These are phyloP conservation scores for Austrofundulus limnaeus DNA, from an alignment of 2,113 vertebrate genomes.

Conservation along the genomic window DNA sequence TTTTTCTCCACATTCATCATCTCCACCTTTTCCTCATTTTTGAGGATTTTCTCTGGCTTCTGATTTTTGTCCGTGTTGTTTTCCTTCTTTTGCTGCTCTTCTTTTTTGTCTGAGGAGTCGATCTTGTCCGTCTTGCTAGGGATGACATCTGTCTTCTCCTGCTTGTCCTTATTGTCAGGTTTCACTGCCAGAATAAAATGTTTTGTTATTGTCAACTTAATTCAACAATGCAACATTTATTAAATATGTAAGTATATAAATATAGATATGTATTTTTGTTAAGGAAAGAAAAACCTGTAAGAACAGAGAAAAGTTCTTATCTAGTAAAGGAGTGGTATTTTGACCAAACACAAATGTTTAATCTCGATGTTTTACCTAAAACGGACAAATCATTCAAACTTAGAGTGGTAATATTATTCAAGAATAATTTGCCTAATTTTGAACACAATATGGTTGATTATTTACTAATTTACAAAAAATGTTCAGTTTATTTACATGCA, in stretches of 20 bases:
- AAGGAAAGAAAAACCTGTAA: no score
- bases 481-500: not conserved
- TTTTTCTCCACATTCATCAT: constrained; percentile 64
- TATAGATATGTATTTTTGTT: no score
- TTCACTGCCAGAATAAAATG: constrained; percentile 64
- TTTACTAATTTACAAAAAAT: not conserved
- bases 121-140: constrained; percentile 55
- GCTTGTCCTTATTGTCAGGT: constrained; percentile 73
- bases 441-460: no score
- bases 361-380: no score
- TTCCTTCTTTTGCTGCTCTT: constrained; percentile 68
- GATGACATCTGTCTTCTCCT: constrained; percentile 60
- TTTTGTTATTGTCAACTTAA: constrained; percentile 2
- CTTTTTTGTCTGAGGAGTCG: constrained; percentile 56
- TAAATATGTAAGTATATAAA: not conserved
- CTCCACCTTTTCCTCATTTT: constrained; percentile 66
- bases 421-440: no score
- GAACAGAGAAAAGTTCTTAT: no score
- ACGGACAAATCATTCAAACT: not conserved
- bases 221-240: not conserved
- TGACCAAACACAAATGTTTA: no score
- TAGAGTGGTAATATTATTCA: not conserved
- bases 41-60: constrained; percentile 69
- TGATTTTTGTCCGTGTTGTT: constrained; percentile 60
- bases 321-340: no score